Conservation (phyloP, 2,888 invertebrate genomes). For the Machimus rusticus region DNA sequence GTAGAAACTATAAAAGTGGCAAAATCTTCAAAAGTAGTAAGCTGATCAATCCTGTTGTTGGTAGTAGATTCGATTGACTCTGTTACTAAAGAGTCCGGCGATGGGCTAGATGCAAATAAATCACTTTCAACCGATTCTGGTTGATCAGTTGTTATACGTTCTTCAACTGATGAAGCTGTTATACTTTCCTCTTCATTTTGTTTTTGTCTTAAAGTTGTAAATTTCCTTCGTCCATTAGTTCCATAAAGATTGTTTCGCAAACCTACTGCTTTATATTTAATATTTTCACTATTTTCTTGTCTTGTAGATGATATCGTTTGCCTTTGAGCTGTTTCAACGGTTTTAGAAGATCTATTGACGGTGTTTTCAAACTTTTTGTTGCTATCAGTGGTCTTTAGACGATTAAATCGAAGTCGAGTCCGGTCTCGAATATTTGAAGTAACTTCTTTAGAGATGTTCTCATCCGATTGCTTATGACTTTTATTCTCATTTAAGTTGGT, state of each 20-base stretch:
- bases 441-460: not conserved
- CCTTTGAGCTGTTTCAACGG: not conserved
- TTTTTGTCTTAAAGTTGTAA: not conserved
- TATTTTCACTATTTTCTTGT: not conserved
- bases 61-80: not conserved
- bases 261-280: not conserved
- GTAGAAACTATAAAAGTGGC: not conserved
- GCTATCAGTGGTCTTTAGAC: not conserved
- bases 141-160: not conserved
- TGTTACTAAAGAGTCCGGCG: not conserved
- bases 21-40: not conserved
- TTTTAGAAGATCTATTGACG: not conserved
- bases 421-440: not conserved
- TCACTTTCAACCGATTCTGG: not conserved
- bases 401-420: not conserved
- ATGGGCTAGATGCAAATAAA: not conserved
- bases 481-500: not conserved
- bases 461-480: not conserved
- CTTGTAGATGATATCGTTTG: not conserved
- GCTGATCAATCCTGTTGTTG: not conserved
- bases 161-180: not conserved
- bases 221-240: not conserved
- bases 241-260: not conserved
- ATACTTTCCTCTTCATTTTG: not conserved
- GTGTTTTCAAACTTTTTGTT: not conserved